Conservation (phyloP, 2,797 vertebrate genomes). For the Lycodopsis pacificus region DNA sequence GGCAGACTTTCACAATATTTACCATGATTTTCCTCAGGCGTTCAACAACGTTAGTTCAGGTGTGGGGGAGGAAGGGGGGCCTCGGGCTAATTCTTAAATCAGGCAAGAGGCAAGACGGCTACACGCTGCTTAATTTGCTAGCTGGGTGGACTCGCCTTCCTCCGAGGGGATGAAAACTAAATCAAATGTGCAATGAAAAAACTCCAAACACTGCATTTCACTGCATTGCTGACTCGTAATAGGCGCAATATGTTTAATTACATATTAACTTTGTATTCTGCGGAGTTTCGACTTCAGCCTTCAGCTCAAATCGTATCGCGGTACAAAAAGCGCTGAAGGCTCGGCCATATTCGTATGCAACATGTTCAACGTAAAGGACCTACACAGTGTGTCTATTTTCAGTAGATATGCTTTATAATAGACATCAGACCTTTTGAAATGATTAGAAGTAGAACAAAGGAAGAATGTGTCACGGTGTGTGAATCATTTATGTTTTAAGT, state of each 20-base stretch:
- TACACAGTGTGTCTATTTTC: background rate
- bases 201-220: slow-evolving; percentile 59
- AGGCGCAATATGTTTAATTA: slow-evolving; percentile 34
- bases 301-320: background rate
- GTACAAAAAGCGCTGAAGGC: slow-evolving; percentile 1
- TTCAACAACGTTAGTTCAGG: slow-evolving; percentile 57
- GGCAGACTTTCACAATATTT: slow-evolving; percentile 55
- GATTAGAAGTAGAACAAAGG: background rate
- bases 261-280: slow-evolving; percentile 30
- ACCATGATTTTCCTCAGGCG: slow-evolving; percentile 44
- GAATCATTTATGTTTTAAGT: too few relatives aligned
- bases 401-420: too few relatives aligned
- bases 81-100: slow-evolving; percentile 56
- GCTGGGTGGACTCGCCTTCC: slow-evolving; percentile 62
- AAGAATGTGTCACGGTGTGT: background rate
- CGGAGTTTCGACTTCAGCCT: slow-evolving; percentile 10
- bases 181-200: slow-evolving; percentile 60
- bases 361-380: background rate
- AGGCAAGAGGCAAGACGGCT: slow-evolving; percentile 48
- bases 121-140: slow-evolving; percentile 72
- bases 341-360: background rate
- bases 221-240: slow-evolving; percentile 39
- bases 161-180: slow-evolving; percentile 58
- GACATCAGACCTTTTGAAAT: background rate
- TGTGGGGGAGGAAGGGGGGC: slow-evolving; percentile 48